Conservation (phyloP, 37 sponge, comb jelly and placozoan species). For the Ephydatia muelleri region DNA sequence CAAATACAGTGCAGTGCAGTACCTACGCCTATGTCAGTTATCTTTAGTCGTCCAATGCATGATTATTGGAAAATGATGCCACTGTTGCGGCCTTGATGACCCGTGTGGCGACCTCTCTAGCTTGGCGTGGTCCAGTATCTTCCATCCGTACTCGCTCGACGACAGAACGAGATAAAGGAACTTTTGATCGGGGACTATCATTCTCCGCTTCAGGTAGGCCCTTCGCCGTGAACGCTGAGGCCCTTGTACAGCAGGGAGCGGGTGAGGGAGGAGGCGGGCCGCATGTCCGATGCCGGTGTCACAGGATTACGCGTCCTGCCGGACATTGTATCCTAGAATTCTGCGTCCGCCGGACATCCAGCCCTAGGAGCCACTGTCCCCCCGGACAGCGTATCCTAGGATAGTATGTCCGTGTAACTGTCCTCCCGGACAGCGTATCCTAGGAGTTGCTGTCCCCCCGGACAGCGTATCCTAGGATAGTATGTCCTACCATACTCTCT, state of each 20-base stretch:
- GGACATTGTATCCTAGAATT: no score
- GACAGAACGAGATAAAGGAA: conserved; percentile 86
- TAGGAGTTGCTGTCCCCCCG: no score
- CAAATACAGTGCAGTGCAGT: not conserved
- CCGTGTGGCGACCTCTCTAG: conserved; percentile 75
- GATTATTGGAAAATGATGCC: conserved; percentile 72
- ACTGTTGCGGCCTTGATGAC: conserved; percentile 74
- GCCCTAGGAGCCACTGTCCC: no score
- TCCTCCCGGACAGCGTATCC: no score
- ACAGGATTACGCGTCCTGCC: no score
- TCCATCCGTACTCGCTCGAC: conserved; percentile 93
- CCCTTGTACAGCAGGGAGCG: conserved; percentile 82
- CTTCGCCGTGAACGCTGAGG: conserved; percentile 94
- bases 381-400: no score
- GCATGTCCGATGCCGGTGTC: conserved; percentile 61
- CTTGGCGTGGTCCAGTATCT: conserved; percentile 71
- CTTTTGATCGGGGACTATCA: conserved; percentile 76
- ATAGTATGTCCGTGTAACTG: no score
- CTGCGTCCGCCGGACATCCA: no score
- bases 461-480: no score
- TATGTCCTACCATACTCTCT: no score
- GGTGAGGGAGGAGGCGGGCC: conserved; percentile 70
- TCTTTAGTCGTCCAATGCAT: no score
- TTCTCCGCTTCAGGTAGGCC: conserved; percentile 79
- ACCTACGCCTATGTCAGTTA: no score